Evolutionary conservation across 2,888 invertebrate genomes (phyloP), one percentile per base, ranked within the genome.

Genomic region (Watsonalla cultraria): DNA sequence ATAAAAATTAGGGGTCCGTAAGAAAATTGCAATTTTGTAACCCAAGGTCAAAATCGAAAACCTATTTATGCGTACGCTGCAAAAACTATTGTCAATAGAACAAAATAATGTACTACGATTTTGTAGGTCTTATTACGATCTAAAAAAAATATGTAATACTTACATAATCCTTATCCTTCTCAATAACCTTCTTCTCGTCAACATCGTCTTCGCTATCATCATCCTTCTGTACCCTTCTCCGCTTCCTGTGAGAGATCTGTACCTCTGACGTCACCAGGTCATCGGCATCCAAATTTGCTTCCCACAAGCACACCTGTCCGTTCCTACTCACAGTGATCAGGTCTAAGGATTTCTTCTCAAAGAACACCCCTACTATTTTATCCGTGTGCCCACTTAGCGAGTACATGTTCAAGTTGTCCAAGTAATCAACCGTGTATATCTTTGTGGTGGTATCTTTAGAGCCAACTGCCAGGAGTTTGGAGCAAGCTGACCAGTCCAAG

Each of bases 401-500:
- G 69, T 94, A 95, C 59, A 94, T 93, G 51, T 93, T 93, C 55
- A 98, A 93, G 76, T 98, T 97, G 24, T 91, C 88, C 64, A 93
- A 93, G 74, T 93, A 94, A 54, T 94, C 93, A 0, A 97, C 82
- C 0, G 95, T 94, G 79, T 96, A 97, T 47, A 99, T 91, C 76
- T 95, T 94, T 0, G 95, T 95, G n/a, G 95, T 93, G 76, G 95
- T 96, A 82, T 99, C 99, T 75, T 96, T 96, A 0, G 97, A 95
- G 0, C 98, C 98, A 7, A 96, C 94, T n/a, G 96, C 96, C 8
- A 99, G 82, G 45, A 98, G 91, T 73, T 93, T 95, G 0, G 99
- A 98, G 84, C 99, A 98, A 15, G 92, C 91, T 0, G 98, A 96
- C 99, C 99, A 99, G 77, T 97, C 96, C 5, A 99, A 75, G 74